Evolutionary conservation across 2,113 vertebrate genomes (phyloP).

Genomic region (Cichladusa arquata): DNA sequence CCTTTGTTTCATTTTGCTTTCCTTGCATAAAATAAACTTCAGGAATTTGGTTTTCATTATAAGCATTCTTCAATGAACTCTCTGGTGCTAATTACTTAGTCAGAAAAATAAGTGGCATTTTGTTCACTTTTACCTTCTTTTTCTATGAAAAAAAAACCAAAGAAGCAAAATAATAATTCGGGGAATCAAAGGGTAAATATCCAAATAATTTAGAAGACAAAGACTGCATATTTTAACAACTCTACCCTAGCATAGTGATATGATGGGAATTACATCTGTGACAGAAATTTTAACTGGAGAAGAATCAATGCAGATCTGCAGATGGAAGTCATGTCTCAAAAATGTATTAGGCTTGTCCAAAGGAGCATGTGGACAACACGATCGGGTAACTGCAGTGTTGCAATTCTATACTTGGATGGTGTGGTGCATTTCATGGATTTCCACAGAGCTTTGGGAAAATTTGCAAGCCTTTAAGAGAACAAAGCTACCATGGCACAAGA

Average conservation of each 20-base stretch:
- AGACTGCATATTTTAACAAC: background rate
- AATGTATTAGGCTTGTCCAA: background rate
- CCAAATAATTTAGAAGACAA: background rate
- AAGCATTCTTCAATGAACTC: background rate
- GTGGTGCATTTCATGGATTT: background rate
- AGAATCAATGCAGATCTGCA: background rate
- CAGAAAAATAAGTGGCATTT: background rate
- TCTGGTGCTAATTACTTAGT: background rate
- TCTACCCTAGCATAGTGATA: background rate
- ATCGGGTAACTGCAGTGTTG: background rate
- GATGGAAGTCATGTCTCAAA: constrained; percentile 23
- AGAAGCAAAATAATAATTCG: background rate
- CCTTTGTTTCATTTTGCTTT: background rate
- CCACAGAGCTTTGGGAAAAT: background rate
- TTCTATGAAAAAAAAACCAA: background rate
- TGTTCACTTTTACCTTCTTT: background rate
- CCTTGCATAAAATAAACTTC: background rate
- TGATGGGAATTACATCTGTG: constrained; percentile 15
- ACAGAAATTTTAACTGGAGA: background rate
- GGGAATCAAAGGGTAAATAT: background rate
- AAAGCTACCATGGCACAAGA: background rate
- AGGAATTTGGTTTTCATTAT: background rate
- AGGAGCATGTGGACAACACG: background rate
- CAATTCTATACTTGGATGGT: background rate
- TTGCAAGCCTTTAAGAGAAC: background rate